A percentile compares a stretch with the other conserved stretches of the same genome.
These are phyloP conservation scores for Theodoxus fluviatilis DNA, from an alignment of 2,888 invertebrate species.

Conservation along the genomic window DNA sequence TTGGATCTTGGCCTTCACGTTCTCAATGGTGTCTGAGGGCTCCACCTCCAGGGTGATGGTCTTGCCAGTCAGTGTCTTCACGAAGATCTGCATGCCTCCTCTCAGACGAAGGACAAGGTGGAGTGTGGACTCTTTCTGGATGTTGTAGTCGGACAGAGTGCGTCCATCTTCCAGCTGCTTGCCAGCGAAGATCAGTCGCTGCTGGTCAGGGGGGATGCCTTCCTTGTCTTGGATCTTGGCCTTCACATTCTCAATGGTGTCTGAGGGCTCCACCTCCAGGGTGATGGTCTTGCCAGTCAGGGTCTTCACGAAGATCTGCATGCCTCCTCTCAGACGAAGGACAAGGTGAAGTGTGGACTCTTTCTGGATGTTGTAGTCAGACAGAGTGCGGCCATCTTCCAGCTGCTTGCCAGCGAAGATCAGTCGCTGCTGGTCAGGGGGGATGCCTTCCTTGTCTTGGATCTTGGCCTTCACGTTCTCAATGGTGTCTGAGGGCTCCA, in stretches of 20 bases:
- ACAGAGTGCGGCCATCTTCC: conserved; percentile 90
- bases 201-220: conserved; percentile 73
- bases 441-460: conserved; percentile 55
- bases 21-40: conserved; percentile 90
- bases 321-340: conserved; percentile 79
- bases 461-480: conserved; percentile 70
- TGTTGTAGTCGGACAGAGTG: conserved; percentile 90
- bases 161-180: conserved; percentile 94
- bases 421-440: conserved; percentile 81
- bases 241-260: too few species aligned
- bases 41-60: conserved; percentile 69
- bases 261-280: conserved; percentile 28
- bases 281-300: conserved; percentile 62
- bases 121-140: conserved; percentile 92
- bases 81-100: conserved; percentile 78
- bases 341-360: conserved; percentile 91
- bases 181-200: conserved; percentile 89
- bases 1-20: conserved; percentile 76
- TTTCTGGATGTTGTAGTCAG: conserved; percentile 94
- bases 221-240: conserved; percentile 32
- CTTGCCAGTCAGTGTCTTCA: conserved; percentile 62
- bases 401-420: conserved; percentile 94
- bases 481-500: too few species aligned
- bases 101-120: conserved; percentile 87
- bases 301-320: conserved; percentile 78